phyloP scores from a whole-genome alignment of 2,888 invertebrate species.

The Amphipyra berbera region DNA sequence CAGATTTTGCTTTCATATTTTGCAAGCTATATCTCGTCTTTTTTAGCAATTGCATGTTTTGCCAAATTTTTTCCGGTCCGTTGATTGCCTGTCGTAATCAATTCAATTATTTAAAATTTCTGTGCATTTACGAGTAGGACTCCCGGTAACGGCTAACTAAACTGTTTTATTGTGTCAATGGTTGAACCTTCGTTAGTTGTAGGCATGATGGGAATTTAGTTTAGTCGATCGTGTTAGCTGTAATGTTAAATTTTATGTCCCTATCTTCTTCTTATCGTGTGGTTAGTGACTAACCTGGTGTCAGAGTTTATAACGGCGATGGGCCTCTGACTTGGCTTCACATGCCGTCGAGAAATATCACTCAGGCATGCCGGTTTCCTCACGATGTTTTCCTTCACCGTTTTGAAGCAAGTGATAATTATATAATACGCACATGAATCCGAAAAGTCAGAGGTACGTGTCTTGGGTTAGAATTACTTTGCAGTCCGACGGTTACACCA shows the following conservation, averaged over 20 bases:
- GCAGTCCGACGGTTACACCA: too few species aligned
- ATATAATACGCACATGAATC: too few species aligned
- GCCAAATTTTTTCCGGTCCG: slow-evolving; percentile 31
- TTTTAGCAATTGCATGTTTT: slow-evolving; percentile 12
- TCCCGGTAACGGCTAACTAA: slow-evolving; percentile 21
- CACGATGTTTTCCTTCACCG: too few species aligned
- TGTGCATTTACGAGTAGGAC: slow-evolving; percentile 13
- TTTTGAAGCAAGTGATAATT: too few species aligned
- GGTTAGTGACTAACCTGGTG: too few species aligned
- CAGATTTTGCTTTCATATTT: background rate
- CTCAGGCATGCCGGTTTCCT: too few species aligned
- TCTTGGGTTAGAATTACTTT: too few species aligned
- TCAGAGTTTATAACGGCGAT: too few species aligned
- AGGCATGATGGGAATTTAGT: slow-evolving; percentile 1
- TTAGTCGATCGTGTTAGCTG: background rate
- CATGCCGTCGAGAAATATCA: too few species aligned
- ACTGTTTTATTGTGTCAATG: slow-evolving; percentile 29
- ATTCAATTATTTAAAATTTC: slow-evolving; percentile 29
- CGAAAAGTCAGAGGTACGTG: too few species aligned
- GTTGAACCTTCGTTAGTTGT: slow-evolving; percentile 11
- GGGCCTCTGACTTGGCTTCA: too few species aligned
- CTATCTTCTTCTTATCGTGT: too few species aligned
- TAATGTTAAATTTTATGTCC: slow-evolving; percentile 3
- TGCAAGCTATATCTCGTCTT: background rate
- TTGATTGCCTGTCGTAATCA: slow-evolving; percentile 42